Evolutionary conservation across 2,113 vertebrate species (phyloP).

Genomic region (Oxyura jamaicensis): DNA sequence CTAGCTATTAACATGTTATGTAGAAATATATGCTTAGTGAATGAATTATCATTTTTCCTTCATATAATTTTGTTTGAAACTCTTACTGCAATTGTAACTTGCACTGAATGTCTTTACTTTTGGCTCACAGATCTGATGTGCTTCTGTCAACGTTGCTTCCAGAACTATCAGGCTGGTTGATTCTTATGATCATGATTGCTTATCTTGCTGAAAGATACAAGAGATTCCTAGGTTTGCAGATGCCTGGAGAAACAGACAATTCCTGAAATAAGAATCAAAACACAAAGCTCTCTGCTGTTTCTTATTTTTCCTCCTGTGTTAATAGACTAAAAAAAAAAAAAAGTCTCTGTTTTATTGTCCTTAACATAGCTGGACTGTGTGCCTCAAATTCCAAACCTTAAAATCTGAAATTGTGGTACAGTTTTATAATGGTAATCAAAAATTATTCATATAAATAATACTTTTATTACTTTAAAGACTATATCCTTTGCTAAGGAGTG

Average conservation of each 20-base stretch:
- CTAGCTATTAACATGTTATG: not conserved
- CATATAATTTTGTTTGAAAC: not conserved
- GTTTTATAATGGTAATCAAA: not conserved
- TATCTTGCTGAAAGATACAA: not conserved
- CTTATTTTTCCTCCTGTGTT: not conserved
- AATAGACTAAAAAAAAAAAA: not conserved
- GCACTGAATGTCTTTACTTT: not conserved
- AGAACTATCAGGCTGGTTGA: not conserved
- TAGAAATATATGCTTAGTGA: not conserved
- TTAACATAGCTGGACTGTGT: not conserved
- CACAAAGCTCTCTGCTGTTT: not conserved
- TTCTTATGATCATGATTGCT: not conserved
- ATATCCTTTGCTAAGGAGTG: not conserved
- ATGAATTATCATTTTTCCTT: not conserved
- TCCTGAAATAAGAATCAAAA: not conserved
- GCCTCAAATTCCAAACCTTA: not conserved
- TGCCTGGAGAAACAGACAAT: not conserved
- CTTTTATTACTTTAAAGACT: not conserved
- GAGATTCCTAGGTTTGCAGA: not conserved
- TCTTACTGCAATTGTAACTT: not conserved
- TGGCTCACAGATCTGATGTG: not conserved
- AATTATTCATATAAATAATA: not conserved
- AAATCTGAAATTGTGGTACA: not conserved
- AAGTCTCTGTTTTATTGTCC: not conserved
- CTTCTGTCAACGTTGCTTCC: not conserved